Evolutionary conservation across 2,113 vertebrate genomes (phyloP), one percentile per base, ranked within the genome.

Genomic region (Piaya cayana): DNA sequence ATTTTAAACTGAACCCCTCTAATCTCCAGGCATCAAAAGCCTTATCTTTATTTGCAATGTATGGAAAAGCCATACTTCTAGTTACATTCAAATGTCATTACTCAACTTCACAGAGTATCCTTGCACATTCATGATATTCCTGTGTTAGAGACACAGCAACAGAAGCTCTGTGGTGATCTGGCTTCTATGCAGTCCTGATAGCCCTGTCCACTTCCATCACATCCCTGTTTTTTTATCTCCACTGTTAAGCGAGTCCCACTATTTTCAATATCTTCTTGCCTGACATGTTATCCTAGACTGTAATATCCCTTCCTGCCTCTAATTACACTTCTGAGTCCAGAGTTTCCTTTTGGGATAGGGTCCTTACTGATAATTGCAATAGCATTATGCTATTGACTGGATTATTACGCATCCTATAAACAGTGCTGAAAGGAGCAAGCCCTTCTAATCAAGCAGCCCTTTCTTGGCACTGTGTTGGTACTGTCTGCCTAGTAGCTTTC

Each of bases 261-360:
- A 9, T 58, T 85, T 87, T 37, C 75, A 53, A 52, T 68, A 49
- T 93, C 79, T 71, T 82, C 76, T 94, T 77, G 56, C 36, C 32
- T 71, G 36, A 32, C 12, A 11, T 82, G 37, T 47, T 86, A 82
- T 88, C 50, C 75, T 47, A 20, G 67, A 63, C 59, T 77, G 34
- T 39, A 95, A 95, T 95, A 75, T 63, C 82, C 67, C 75, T 96
- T 95, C 87, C 94, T 96, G 87, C 42, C 23, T 77, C 60, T 92
- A 95, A 96, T 91, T 82, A 58, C 71, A 10, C 37, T 83, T 63
- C 50, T 92, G 85, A 93, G 86, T 96, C 47, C 75, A 79, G 56
- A 77, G 56, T 50, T 94, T 94, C 82, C 90, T 93, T 90, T 64
- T 42, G 56, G 79, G 75, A 95, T 30, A 36, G 60, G 6, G 47